Evolutionary conservation across 2,797 vertebrate species (phyloP), one percentile per base, ranked within the genome.

Genomic region (Cryptoblepharus egeriae): DNA sequence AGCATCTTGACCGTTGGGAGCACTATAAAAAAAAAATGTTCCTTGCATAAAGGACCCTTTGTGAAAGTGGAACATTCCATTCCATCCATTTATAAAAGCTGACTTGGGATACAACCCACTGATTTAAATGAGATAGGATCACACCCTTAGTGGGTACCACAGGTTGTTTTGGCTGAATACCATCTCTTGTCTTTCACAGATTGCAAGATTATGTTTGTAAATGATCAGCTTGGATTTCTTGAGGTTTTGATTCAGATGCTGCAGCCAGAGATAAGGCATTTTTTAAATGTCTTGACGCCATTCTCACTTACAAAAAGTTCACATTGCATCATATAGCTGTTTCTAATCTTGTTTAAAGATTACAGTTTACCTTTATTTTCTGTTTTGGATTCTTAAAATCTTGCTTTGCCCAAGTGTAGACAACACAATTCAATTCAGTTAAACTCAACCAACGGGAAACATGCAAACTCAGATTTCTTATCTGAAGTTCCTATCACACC

Each of bases 381-480:
- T 79, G 63, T 79, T 84, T 75, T 60, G 70, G 28, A 73, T 81
- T 32, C 63, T 78, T 65, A 13, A n/a, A n/a, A 61, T 68, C 57
- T 52, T 69, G 63, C 26, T n/a, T 20, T 15, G 2, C 64, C 74
- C 24, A 61, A 55, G 49, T 68, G 49, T 75, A 79, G 77, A 9
- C 28, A 86, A 32, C 26, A 73, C 26, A 80, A 76, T 65, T 84
- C 18, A 73, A 6, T 58, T 86, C 16, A 80, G 20, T 13, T 68
- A 87, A 68, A 55, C 26, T 20, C 16, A 1, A 30, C 77, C 71
- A 78, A 20, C 69, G 61, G 5, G 1, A 15, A 75, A 70, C 80
- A 82, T 69, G 32, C 0, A 37, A 63, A 18, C 55, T 82, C 22
- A 78, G 75, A 79, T 82, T 74, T 82, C 64, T 64, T 64, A 22